phyloP scores from a whole-genome alignment of 2,797 vertebrate species.

The Hyperoplus lanceolatus region DNA sequence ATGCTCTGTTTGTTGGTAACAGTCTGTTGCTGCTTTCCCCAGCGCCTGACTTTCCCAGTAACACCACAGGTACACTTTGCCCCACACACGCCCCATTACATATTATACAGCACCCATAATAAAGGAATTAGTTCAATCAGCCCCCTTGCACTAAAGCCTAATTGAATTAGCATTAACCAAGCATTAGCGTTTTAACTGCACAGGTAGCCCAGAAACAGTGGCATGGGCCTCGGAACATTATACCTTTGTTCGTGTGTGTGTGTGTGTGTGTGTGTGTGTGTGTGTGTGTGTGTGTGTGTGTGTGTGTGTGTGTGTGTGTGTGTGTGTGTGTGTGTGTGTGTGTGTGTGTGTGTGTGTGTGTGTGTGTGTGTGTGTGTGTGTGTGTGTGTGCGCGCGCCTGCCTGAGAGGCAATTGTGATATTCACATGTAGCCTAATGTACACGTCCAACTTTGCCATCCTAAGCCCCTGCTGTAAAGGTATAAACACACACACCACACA shows the following conservation, averaged over 20 bases:
- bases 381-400: conserved; percentile 5
- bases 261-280: conserved; percentile 34
- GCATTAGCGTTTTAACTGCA: conserved; percentile 53
- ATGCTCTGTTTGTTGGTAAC: conserved; percentile 70
- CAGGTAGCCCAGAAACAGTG: conserved; percentile 82
- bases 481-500: conserved; percentile 11
- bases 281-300: conserved; percentile 4
- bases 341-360: conserved; percentile 20
- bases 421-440: too few relatives aligned
- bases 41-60: conserved; percentile 50
- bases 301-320: conserved; percentile 12
- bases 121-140: conserved; percentile 75
- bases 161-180: conserved; percentile 81
- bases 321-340: background rate
- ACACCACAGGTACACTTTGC: conserved; percentile 30
- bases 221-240: conserved; percentile 60
- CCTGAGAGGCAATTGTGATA: too few relatives aligned
- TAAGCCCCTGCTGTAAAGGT: conserved; percentile 51
- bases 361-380: conserved; percentile 25
- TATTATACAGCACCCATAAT: conserved; percentile 61
- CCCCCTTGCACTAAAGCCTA: conserved; percentile 81
- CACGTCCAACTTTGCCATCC: conserved; percentile 27
- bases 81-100: conserved; percentile 58
- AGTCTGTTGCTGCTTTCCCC: conserved; percentile 62
- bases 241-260: conserved; percentile 1